Evolutionary conservation across 2,113 vertebrate species (phyloP), one percentile per base, ranked within the genome.

Genomic region (Muntiacus reevesi): DNA sequence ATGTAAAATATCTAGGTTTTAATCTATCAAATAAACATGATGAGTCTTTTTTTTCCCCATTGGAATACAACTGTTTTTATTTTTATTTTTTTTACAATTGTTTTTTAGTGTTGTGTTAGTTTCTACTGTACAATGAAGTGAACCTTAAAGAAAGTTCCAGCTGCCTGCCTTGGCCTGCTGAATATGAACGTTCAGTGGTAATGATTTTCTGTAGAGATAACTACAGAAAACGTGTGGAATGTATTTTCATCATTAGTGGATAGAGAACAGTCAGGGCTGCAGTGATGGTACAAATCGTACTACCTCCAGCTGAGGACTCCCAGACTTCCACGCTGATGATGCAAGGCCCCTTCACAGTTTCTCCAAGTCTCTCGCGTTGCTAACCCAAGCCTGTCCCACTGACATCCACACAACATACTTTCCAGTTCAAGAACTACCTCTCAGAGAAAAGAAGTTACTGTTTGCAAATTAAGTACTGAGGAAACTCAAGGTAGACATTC

Each of bases 1-100:
- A 21, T 71, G 6, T 79, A 87, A 91, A 83, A 83, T 83, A 43
- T 50, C 45, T 62, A 50, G 62, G 76, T 28, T 64, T 74, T 89
- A 45, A 95, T 45, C 62, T 45, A 57, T 60, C 71, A 28, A 19
- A 25, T 67, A 82, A 55, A 87, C 23, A 45, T 15, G 30, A 54
- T 67, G 33, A 30, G 19, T 78, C 57, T 33, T 45, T 16, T 52
- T 74, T 40, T 76, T 43, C 11, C 11, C 67, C 23, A 27, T 7
- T 43, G 40, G 71, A 76, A 43, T 76, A 43, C 40, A 50, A 50
- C 12, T 50, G 2, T 50, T 13, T 47, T 47, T 47, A 2, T 47
- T 47, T 47, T 47, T 47, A 40, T 47, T 13, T 50, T 50, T 50
- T 50, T 50, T 50, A 50, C 12, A 50, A 50, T 50, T 50, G 47